Evolutionary conservation across 2,113 vertebrate species (phyloP), one percentile per base, ranked within the genome.

Genomic region (Verasper variegatus): DNA sequence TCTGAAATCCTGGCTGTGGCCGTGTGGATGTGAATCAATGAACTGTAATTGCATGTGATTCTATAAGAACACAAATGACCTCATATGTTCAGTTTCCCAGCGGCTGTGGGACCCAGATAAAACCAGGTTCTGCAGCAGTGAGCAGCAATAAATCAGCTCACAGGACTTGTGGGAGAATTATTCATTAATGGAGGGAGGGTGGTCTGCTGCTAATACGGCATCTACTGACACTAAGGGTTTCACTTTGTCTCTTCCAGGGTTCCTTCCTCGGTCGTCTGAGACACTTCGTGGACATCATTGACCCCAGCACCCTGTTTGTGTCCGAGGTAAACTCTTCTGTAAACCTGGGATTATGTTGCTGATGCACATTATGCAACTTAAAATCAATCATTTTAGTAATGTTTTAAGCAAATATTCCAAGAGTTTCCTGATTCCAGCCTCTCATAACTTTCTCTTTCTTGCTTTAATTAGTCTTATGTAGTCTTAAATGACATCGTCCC

Each of bases 221-320:
- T 51, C 21, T 40, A 23, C 27, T 31, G 24, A 42, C 15, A 66
- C 65, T 20, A 42, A 71, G 17, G 51, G 58, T 67, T 51, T 6
- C 67, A 69, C 74, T 73, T 78, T 79, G 67, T 68, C 31, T 80
- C 23, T 45, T 76, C 20, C 82, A 99, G 98, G 95, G 92, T 21
- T 96, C 96, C 0, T 99, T 99, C 88, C 94, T 96, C 0, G 97
- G 98, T 61, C 93, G 98, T 68, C 95, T 99, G 89, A 94, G 96
- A 83, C 98, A 99, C 93, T 98, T 97, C 87, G 49, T 97, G 78
- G 96, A 99, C 86, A 95, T 99, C 92, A 98, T 99, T 0, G 97
- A 99, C 81, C 98, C 98, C 0, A 95, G 96, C 60, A 99, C 97
- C 0, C 95, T 99, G 60, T 97, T 99, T 85, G 96, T 99, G 64